Evolutionary conservation across 2,888 invertebrate species (phyloP).

Genomic region (Belgica antarctica): DNA sequence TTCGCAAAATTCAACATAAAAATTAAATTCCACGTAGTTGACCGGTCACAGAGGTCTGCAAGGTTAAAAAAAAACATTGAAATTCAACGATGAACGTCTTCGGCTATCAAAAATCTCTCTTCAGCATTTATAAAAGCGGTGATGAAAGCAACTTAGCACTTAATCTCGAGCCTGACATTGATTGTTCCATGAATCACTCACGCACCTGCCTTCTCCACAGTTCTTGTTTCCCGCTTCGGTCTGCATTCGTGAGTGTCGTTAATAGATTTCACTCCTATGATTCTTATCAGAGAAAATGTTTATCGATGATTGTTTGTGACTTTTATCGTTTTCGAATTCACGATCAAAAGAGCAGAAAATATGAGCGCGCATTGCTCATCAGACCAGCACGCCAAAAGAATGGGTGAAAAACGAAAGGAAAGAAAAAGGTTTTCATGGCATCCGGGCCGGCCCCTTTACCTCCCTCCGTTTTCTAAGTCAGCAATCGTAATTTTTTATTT

Average conservation of each 20-base stretch:
- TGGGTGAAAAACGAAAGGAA: not conserved
- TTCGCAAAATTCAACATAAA: too few species aligned
- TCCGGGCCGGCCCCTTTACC: not conserved
- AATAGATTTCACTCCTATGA: not conserved
- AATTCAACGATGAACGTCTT: too few species aligned
- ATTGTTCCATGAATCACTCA: too few species aligned
- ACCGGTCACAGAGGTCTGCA: too few species aligned
- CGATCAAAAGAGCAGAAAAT: not conserved
- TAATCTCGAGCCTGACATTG: too few species aligned
- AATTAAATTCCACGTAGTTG: too few species aligned
- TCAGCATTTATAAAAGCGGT: too few species aligned
- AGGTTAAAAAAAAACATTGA: too few species aligned
- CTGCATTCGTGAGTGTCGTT: not conserved
- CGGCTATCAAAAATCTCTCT: too few species aligned
- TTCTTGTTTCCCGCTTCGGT: not conserved
- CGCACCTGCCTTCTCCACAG: not conserved
- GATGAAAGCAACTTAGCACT: too few species aligned
- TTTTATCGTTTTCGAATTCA: constrained; percentile 20
- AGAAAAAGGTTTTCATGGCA: not conserved
- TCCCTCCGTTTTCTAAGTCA: not conserved
- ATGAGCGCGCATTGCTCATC: not conserved
- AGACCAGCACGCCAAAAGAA: not conserved
- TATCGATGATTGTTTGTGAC: constrained; percentile 18
- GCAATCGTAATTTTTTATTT: constrained; percentile 24
- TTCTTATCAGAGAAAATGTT: constrained; percentile 11